phyloP scores from a whole-genome alignment of 2,797 vertebrate genomes.

The Spinibarbus caldwelli region DNA sequence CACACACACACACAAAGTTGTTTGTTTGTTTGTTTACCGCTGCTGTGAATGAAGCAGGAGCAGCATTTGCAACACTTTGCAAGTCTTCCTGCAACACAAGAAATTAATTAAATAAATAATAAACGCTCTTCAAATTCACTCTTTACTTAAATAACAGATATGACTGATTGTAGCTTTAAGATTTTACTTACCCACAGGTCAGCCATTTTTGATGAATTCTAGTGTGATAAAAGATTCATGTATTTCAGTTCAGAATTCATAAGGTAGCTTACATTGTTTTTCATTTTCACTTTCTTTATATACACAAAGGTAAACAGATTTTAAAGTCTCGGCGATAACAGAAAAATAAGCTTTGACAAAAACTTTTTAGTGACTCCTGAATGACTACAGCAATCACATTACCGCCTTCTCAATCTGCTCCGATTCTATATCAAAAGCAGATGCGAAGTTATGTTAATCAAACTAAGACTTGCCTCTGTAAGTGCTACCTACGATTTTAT shows the following conservation, averaged over 20 bases:
- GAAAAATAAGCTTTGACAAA: neutral
- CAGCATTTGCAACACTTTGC: conserved; percentile 59
- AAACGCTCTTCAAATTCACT: neutral
- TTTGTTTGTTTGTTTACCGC: conserved; percentile 52
- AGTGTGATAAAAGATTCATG: neutral
- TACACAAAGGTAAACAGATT: neutral
- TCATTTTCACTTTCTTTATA: neutral
- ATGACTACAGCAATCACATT: neutral
- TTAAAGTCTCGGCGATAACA: neutral
- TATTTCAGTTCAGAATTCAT: neutral
- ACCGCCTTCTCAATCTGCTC: neutral
- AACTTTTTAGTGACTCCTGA: neutral
- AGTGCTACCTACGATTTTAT: neutral
- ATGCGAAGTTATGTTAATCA: neutral
- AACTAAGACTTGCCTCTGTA: neutral
- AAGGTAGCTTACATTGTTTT: neutral
- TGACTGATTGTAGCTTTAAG: neutral
- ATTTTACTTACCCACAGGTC: conserved; percentile 66
- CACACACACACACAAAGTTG: too few species aligned
- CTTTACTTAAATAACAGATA: neutral
- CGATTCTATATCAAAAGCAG: neutral
- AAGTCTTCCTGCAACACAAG: conserved; percentile 66
- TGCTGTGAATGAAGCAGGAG: conserved; percentile 45
- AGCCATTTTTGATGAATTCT: conserved; percentile 52
- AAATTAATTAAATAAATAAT: neutral